phyloP scores from a whole-genome alignment of 2,113 vertebrate species.

The Peromyscus maniculatus region DNA sequence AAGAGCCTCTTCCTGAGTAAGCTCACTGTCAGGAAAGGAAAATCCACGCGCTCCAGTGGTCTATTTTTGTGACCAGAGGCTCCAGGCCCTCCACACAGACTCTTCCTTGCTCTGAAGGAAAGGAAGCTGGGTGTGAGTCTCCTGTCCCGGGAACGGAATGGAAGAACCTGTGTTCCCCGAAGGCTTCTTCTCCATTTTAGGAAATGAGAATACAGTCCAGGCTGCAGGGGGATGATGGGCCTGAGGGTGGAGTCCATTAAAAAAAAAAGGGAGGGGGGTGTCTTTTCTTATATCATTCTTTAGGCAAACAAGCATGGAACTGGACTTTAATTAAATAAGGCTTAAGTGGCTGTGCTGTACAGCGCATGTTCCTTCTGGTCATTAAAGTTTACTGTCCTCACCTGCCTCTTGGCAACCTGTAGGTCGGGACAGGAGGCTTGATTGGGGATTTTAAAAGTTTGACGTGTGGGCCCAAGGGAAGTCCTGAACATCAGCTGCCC shows the following conservation, averaged over 20 bases:
- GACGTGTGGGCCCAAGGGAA: constrained; percentile 14
- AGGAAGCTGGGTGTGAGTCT: constrained; percentile 65
- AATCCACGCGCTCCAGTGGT: constrained; percentile 71
- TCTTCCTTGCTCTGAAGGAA: constrained; percentile 72
- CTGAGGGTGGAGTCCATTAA: neutral
- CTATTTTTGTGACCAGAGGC: constrained; percentile 78
- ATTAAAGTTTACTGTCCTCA: constrained; percentile 15
- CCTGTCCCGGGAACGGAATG: neutral
- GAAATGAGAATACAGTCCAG: neutral
- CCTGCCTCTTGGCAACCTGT: constrained; percentile 20
- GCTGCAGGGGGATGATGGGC: neutral
- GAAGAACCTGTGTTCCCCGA: neutral
- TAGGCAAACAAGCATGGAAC: constrained; percentile 21
- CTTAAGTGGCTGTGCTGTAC: neutral
- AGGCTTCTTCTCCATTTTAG: constrained; percentile 32
- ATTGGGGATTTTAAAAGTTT: neutral
- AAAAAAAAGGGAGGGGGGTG: neutral
- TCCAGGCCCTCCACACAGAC: constrained; percentile 64
- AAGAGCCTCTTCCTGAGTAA: constrained; percentile 80
- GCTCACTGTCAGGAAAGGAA: constrained; percentile 80
- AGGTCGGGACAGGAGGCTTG: neutral
- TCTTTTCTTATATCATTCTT: constrained; percentile 10
- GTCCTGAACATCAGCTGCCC: neutral
- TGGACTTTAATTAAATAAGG: constrained; percentile 61
- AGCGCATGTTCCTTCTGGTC: neutral